These are phyloP conservation scores for Cyprinodon variegatus DNA, from an alignment of 2,113 vertebrate genomes.

Conservation along the genomic window DNA sequence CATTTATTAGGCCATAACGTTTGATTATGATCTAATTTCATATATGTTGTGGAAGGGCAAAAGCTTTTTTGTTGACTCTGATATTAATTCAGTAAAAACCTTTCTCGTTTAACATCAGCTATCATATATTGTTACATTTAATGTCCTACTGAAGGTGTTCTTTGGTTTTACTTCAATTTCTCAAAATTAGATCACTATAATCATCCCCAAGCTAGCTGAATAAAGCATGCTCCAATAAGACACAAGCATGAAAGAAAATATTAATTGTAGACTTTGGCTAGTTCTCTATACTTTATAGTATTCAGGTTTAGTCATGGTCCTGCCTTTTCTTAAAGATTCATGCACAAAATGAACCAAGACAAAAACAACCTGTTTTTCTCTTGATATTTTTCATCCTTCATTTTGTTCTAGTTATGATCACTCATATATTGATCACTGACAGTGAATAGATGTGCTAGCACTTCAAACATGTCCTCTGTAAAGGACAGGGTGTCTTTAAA, in stretches of 20 bases:
- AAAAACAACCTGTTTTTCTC: not conserved
- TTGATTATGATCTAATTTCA: too few relatives aligned
- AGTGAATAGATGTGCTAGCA: not conserved
- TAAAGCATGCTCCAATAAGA: not conserved
- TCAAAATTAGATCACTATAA: not conserved
- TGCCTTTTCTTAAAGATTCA: not conserved
- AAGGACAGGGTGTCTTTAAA: not conserved
- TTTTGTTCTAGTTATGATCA: not conserved
- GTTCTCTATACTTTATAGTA: not conserved
- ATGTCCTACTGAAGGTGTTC: not conserved
- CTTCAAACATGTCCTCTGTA: not conserved
- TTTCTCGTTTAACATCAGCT: too few relatives aligned
- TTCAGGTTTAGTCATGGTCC: too few relatives aligned
- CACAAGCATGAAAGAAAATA: not conserved
- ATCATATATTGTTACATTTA: not conserved
- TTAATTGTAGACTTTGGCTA: not conserved
- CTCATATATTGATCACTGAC: not conserved
- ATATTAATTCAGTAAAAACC: too few relatives aligned
- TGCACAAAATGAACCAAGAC: not conserved
- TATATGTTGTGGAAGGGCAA: too few relatives aligned
- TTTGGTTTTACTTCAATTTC: not conserved
- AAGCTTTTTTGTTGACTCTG: too few relatives aligned
- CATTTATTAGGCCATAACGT: too few relatives aligned
- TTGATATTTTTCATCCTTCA: not conserved
- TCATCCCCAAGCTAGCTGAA: not conserved